Base-by-base conservation (phyloP, 2,797 vertebrate genomes). In the Melanotaenia parkinsoni region DNA sequence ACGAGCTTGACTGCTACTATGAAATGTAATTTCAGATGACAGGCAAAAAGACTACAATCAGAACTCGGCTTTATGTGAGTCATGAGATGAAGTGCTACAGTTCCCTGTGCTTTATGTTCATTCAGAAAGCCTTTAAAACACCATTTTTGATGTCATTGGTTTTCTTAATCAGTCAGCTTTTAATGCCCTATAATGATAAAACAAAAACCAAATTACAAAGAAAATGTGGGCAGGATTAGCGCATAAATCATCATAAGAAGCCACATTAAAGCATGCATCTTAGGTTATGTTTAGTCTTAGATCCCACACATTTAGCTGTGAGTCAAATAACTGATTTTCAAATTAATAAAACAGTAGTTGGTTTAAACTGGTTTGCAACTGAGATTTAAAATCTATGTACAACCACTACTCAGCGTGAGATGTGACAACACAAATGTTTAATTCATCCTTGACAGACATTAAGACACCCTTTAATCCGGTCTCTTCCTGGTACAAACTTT, bases 11-110 rank as follows among this genome's bases (percentile, higher is more conserved):
- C 75, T 45, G 70, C 43, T 58, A 63, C 64, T 40, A 59, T 77
- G 63, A 58, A 63, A 68, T 22, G 28, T 80, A 57, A 83, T 85
- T 80, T 77, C 24, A 24, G 26, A 3, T 67, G 81, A 69, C 76
- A 72, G 64, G 58, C 47, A 75, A 71, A 83, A 77, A 67, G 43
- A 54, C 68, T 24, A 35, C 65, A 70, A 77, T 77, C 73, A 60
- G 53, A 57, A 69, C n/a, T 38, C 22, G 8, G n/a, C 26, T 58
- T 63, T 40, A 57, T 28, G 53, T 37, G 43, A 73, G 10, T 74
- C 56, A 30, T 64, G 38, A 54, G 38, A 0, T 6, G 58, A 64
- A 53, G 60, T 24, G 16, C 35, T n/a, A 1, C 3, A 26, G 35
- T 43, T 66, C 32, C n/a, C 18, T 12, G 32, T 37, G 35, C n/a